Base-by-base conservation (phyloP, 2,113 vertebrate species). In the Sapayoa aenigma region DNA sequence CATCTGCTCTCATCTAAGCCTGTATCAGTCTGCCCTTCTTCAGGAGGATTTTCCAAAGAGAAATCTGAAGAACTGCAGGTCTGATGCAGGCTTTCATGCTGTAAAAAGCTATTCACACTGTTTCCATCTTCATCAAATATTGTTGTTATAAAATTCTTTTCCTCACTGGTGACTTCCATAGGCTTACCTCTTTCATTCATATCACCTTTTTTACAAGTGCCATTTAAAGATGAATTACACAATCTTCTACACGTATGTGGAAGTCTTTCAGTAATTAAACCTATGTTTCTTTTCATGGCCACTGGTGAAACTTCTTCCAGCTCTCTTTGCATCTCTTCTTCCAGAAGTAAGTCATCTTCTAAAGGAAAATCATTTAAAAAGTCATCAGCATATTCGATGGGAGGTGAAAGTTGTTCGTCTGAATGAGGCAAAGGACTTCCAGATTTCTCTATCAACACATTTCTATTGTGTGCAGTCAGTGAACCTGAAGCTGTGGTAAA, bases 311-410 rank as follows among this genome's bases (percentile, higher is more conserved):
- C 73, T 71, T 96, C 91, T 62, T 96, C 82, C 49, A 83, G 39
- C 21, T 93, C 79, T 79, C 53, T 94, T 83, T 88, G 82, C 44
- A 90, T 39, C 66, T 94, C 93, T 75, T 93, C 88, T 68, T 96
- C 81, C 66, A 92, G 58, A 50, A 96, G 58, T 76, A 67, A 74
- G 47, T 93, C 47, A 68, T 95, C 88, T 89, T 95, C 75, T 78
- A 87, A 83, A 90, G 92, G 77, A 60, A 93, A 68, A 35, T 92
- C 52, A 93, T 87, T 94, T 73, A 65, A 91, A 86, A 89, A 83
- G 25, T 5, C 83, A 66, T 91, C 87, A 28, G 3, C 81, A 59
- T 98, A 90, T 49, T 94, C 89, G 42, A n/a, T 2, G 23, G 91
- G 50, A 72, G 82, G 90, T 79, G 72, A 68, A 88, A 35, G 39